Percentiles rank a stretch among this genome's conserved stretches.
Conservation (phyloP, 2,888 invertebrate genomes). For the Polyommatus iphigenia region DNA sequence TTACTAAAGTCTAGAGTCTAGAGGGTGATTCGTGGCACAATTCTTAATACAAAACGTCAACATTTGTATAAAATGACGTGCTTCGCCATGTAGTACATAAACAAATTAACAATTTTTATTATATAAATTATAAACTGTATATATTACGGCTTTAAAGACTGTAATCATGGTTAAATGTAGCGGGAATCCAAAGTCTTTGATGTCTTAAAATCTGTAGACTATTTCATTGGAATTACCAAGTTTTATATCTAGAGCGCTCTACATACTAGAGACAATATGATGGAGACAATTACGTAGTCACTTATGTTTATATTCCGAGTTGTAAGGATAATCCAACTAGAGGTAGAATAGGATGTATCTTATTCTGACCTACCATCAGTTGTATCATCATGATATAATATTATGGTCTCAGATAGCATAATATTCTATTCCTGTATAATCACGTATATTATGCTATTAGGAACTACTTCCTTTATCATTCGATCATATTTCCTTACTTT, state of each 20-base stretch:
- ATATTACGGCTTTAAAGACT: too few species aligned
- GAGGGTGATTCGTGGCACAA: too few species aligned
- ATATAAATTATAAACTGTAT: too few species aligned
- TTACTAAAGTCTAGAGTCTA: too few species aligned
- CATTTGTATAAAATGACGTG: too few species aligned
- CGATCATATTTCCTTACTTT: background rate
- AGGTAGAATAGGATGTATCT: background rate
- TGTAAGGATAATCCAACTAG: slow-evolving; percentile 1
- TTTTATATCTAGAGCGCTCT: background rate
- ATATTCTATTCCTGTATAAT: background rate
- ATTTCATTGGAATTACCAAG: background rate
- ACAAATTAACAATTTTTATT: too few species aligned
- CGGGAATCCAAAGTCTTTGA: background rate
- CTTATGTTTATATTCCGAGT: background rate
- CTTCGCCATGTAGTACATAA: too few species aligned
- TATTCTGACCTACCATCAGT: background rate
- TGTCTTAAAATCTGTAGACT: background rate
- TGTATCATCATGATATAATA: background rate
- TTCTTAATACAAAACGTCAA: too few species aligned
- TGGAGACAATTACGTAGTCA: background rate
- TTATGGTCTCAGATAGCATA: background rate
- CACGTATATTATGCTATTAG: background rate
- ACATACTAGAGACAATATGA: background rate
- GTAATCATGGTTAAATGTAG: background rate
- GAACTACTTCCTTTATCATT: background rate